Evolutionary conservation across 2,888 invertebrate genomes (phyloP).

Genomic region (Ophion costatus): DNA sequence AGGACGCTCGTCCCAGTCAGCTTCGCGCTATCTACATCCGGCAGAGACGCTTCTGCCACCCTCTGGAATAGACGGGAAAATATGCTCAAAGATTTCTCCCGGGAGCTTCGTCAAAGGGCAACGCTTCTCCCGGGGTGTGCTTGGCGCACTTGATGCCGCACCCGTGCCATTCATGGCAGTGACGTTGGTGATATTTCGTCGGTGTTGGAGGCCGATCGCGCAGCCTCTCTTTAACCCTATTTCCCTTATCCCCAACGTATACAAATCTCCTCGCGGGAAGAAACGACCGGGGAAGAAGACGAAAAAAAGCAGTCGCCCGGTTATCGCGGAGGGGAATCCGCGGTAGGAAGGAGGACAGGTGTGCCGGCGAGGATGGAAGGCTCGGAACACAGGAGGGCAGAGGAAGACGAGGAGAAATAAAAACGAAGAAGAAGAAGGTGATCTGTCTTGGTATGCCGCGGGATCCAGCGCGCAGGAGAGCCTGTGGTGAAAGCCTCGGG

Average conservation of each 20-base stretch:
- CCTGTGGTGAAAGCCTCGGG: constrained; percentile 77
- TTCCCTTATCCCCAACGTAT: constrained; percentile 39
- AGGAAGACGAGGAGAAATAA: constrained; percentile 48
- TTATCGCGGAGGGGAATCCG: constrained; percentile 40
- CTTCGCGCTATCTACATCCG: constrained; percentile 82
- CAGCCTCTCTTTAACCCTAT: constrained; percentile 1
- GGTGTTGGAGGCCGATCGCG: constrained; percentile 19
- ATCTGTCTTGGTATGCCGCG: constrained; percentile 77
- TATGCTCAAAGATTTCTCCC: constrained; percentile 82
- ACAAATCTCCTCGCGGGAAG: neutral
- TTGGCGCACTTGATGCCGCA: constrained; percentile 7
- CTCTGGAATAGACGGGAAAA: constrained; percentile 80
- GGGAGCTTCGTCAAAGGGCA: constrained; percentile 70
- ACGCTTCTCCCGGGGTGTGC: constrained; percentile 36
- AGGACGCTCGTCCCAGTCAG: constrained; percentile 40
- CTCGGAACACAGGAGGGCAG: constrained; percentile 53
- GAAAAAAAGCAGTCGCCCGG: constrained; percentile 42
- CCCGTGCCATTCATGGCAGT: constrained; percentile 13
- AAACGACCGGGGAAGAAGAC: neutral
- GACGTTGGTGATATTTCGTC: constrained; percentile 39
- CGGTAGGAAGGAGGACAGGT: constrained; percentile 64
- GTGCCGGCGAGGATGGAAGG: constrained; percentile 52
- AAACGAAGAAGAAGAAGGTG: constrained; percentile 65
- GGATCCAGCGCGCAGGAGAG: constrained; percentile 61
- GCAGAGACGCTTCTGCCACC: constrained; percentile 77